These are phyloP conservation scores for Aspidiotus destructor DNA, from an alignment of 2,888 invertebrate species.

Conservation along the genomic window DNA sequence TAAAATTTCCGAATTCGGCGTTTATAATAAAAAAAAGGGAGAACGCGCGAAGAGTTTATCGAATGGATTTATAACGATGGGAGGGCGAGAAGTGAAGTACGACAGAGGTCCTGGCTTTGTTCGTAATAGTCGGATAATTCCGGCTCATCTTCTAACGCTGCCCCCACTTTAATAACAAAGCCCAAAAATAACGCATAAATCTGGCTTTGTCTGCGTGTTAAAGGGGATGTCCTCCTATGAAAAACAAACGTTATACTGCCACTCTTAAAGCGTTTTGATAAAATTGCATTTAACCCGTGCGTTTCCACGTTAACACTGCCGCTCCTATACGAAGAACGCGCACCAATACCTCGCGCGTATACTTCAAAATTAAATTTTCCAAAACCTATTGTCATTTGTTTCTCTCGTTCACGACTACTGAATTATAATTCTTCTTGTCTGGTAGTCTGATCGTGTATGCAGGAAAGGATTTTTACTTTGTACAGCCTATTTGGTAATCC, in stretches of 20 bases:
- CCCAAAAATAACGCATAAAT: constrained; percentile 30
- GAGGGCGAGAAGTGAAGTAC: constrained; percentile 8
- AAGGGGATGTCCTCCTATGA: constrained; percentile 18
- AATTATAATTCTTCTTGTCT: too few relatives aligned
- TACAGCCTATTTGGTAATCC: too few relatives aligned
- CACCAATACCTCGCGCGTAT: background rate
- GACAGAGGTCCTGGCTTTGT: constrained; percentile 28
- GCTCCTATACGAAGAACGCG: background rate
- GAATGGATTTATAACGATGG: constrained; percentile 15
- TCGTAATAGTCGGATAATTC: constrained; percentile 29
- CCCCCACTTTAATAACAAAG: constrained; percentile 31
- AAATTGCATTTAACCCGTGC: constrained; percentile 26
- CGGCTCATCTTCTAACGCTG: constrained; percentile 22
- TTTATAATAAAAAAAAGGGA: background rate
- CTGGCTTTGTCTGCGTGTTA: constrained; percentile 29
- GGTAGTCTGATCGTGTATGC: too few relatives aligned
- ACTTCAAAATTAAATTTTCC: constrained; percentile 29
- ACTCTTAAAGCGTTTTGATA: constrained; percentile 25
- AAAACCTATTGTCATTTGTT: too few relatives aligned
- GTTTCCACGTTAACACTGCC: too few relatives aligned
- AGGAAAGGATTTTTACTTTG: too few relatives aligned
- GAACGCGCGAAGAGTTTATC: constrained; percentile 26
- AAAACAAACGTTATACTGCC: constrained; percentile 27
- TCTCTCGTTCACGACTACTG: too few relatives aligned
- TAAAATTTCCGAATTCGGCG: background rate